These are phyloP conservation scores for Zaprionus davidi DNA, from an alignment of 1,140 invertebrate genomes.

Conservation along the genomic window DNA sequence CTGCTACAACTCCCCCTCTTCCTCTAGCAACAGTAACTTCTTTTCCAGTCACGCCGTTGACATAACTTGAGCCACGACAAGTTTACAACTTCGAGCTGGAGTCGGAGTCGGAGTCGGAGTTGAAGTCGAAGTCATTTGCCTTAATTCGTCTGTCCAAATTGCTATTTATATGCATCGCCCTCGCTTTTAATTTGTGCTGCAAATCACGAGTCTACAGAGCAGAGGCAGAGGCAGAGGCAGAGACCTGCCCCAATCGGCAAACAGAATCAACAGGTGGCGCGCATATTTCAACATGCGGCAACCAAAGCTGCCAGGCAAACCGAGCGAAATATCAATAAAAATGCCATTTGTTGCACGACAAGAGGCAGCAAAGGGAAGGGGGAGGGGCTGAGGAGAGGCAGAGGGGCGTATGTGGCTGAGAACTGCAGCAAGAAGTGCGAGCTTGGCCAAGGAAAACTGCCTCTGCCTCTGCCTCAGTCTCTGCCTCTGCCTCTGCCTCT, in stretches of 20 bases:
- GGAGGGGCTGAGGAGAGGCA: slow-evolving; percentile 17
- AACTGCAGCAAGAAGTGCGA: slow-evolving; percentile 1
- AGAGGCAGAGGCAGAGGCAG: background rate
- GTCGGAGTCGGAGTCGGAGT: background rate
- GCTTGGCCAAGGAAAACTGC: background rate
- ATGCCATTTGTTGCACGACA: slow-evolving; percentile 76
- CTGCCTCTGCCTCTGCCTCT: background rate
- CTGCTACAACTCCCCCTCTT: background rate
- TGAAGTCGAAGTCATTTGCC: slow-evolving; percentile 62
- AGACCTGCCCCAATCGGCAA: slow-evolving; percentile 58
- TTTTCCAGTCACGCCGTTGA: slow-evolving; percentile 69
- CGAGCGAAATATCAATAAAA: slow-evolving; percentile 82
- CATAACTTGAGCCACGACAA: slow-evolving; percentile 71
- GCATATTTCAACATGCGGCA: slow-evolving; percentile 75
- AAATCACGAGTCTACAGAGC: slow-evolving; percentile 68
- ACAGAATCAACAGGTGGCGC: slow-evolving; percentile 81
- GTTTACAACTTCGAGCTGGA: slow-evolving; percentile 30
- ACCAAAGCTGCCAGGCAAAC: slow-evolving; percentile 56
- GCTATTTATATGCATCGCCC: slow-evolving; percentile 80
- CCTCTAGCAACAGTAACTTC: background rate
- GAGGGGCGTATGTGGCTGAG: background rate
- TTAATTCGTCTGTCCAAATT: slow-evolving; percentile 80
- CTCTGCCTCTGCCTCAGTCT: background rate
- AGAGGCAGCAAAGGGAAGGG: slow-evolving; percentile 35
- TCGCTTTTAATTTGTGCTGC: slow-evolving; percentile 79